These are phyloP conservation scores for Nyctibius bracteatus DNA, from an alignment of 2,113 vertebrate genomes.

Conservation along the genomic window DNA sequence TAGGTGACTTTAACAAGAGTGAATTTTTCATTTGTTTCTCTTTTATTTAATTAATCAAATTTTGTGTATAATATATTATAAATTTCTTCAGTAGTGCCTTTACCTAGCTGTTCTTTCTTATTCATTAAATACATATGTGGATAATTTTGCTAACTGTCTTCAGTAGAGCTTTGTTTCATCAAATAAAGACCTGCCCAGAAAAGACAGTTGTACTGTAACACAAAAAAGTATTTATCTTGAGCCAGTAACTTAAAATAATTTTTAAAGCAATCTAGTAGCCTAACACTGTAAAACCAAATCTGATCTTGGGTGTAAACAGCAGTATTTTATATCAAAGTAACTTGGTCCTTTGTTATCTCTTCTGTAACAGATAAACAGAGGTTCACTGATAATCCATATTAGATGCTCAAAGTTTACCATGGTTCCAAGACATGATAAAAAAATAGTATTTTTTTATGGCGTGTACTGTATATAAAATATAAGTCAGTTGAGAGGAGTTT, in stretches of 20 bases:
- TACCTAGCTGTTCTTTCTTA: background rate
- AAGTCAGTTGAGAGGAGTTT: background rate
- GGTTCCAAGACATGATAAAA: background rate
- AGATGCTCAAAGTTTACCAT: background rate
- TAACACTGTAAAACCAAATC: background rate
- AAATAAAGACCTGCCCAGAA: background rate
- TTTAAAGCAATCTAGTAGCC: background rate
- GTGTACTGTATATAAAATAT: background rate
- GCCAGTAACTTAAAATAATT: background rate
- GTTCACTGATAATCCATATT: background rate
- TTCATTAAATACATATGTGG: background rate
- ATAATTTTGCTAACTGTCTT: background rate
- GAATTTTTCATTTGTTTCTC: background rate
- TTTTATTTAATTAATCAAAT: background rate
- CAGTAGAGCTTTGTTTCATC: background rate
- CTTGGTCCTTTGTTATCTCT: background rate
- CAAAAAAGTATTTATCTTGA: background rate
- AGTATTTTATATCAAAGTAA: background rate
- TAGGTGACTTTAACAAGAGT: background rate
- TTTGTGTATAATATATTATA: background rate
- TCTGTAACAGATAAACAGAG: background rate
- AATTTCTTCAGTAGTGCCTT: background rate
- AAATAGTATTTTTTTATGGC: background rate
- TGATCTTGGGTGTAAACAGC: background rate
- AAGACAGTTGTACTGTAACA: background rate